These are phyloP conservation scores for Eueremaeus valkanovi DNA, from an alignment of 2,888 invertebrate species.

Conservation along the genomic window DNA sequence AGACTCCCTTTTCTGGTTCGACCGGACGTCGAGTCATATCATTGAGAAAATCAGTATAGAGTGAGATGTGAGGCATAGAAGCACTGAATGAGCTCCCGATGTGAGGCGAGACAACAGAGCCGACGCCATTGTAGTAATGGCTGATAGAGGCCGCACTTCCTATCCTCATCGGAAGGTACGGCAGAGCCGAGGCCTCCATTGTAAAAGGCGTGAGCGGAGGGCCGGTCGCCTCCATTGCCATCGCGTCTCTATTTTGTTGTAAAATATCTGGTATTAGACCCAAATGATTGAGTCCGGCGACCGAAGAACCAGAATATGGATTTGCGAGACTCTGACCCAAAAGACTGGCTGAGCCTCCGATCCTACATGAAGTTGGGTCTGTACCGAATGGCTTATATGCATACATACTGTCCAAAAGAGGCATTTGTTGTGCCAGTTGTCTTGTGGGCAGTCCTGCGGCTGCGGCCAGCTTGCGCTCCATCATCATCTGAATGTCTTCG, in stretches of 20 bases:
- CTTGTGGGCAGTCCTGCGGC: neutral
- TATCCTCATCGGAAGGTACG: constrained; percentile 4
- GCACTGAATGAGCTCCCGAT: neutral
- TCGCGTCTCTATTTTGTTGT: constrained; percentile 13
- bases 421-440: constrained; percentile 18
- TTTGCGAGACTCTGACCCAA: neutral
- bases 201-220: neutral
- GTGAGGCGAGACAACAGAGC: neutral
- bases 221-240: neutral
- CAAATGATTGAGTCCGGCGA: neutral
- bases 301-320: neutral
- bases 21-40: constrained; percentile 21
- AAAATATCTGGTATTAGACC: neutral
- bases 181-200: neutral
- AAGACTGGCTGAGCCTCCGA: neutral
- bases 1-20: neutral
- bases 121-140: neutral
- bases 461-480: constrained; percentile 29
- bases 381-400: neutral
- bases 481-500: neutral
- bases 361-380: neutral
- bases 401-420: constrained; percentile 25
- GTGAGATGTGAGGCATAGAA: neutral
- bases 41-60: neutral
- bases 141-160: neutral